Evolutionary conservation across 2,113 vertebrate genomes (phyloP).

Genomic region (Ptychochromis oligacanthus): DNA sequence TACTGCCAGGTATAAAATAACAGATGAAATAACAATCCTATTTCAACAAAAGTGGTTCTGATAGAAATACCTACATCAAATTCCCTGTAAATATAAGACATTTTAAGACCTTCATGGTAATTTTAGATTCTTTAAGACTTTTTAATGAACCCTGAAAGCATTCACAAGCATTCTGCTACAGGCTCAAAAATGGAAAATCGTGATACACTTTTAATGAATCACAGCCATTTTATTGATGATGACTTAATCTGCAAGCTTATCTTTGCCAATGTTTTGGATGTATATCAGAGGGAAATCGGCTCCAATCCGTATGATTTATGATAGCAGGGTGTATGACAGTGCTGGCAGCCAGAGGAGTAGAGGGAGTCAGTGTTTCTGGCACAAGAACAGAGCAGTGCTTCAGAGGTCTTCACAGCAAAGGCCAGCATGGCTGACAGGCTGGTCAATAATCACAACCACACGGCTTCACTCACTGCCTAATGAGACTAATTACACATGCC

Average conservation of each 20-base stretch:
- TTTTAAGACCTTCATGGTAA: not conserved
- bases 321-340: not conserved
- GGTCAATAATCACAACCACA: conserved; percentile 61
- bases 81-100: not conserved
- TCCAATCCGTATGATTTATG: conserved; percentile 23
- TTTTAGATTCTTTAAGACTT: not conserved
- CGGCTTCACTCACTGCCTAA: conserved; percentile 50
- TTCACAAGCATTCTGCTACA: not conserved
- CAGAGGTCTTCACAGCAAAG: conserved; percentile 42
- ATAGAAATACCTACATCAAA: not conserved
- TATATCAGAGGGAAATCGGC: conserved; percentile 9
- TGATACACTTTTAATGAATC: not conserved
- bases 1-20: no score
- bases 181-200: not conserved
- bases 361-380: conserved; percentile 46
- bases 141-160: not conserved
- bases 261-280: conserved; percentile 8
- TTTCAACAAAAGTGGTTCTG: not conserved
- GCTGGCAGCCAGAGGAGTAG: conserved; percentile 20
- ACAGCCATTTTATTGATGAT: not conserved
- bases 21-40: not conserved
- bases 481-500: conserved; percentile 59
- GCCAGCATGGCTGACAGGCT: conserved; percentile 50
- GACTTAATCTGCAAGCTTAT: not conserved
- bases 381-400: conserved; percentile 33